Conservation (phyloP, 2,113 vertebrate species). For the Pomatorhinus ruficollis region DNA sequence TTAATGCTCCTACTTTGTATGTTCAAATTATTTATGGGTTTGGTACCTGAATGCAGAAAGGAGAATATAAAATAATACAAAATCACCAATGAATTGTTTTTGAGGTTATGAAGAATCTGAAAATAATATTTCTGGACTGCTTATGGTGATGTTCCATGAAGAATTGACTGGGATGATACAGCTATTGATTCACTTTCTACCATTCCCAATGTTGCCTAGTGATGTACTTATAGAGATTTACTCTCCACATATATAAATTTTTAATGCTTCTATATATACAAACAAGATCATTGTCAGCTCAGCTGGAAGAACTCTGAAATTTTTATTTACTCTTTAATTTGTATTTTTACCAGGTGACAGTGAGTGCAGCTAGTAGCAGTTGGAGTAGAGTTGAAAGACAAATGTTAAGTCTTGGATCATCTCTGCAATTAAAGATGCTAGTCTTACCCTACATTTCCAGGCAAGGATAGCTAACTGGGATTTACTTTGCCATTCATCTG, state of each 20-base stretch:
- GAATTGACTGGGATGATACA: neutral
- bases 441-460: neutral
- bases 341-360: neutral
- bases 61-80: neutral
- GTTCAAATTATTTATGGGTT: neutral
- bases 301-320: neutral
- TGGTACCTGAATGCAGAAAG: neutral
- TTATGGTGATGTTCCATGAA: neutral
- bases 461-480: neutral
- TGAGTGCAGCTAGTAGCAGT: neutral
- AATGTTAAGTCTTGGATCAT: neutral
- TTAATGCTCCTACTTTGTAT: neutral
- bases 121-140: neutral
- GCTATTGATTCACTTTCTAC: neutral
- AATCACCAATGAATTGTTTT: neutral
- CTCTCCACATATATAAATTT: neutral
- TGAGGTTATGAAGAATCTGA: neutral
- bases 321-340: conserved; percentile 28
- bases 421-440: neutral
- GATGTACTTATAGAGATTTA: neutral
- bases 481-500: neutral
- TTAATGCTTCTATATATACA: neutral
- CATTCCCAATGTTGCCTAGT: neutral
- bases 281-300: neutral
- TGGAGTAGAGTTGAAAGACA: neutral